A percentile compares a stretch with the other conserved stretches of the same genome.
Conservation (phyloP, 2,888 invertebrate genomes). For the Phania funesta region DNA sequence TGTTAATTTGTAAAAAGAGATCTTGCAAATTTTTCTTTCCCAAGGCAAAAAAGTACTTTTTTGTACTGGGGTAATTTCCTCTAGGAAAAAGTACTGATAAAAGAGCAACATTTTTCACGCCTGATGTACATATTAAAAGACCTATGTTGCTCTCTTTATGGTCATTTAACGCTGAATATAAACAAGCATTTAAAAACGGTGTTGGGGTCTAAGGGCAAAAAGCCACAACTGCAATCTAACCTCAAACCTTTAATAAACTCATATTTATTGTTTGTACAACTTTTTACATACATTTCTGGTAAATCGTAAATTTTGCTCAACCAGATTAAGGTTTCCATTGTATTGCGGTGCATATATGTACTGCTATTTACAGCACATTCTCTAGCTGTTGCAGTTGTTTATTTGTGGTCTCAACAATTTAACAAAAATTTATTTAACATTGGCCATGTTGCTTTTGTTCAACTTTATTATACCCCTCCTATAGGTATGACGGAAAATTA, state of each 20-base stretch:
- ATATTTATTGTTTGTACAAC: constrained; percentile 63
- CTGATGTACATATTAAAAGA: constrained; percentile 25
- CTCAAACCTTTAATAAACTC: constrained; percentile 62
- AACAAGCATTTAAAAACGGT: constrained; percentile 12
- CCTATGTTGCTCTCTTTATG: neutral
- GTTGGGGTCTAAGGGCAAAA: neutral
- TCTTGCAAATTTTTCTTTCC: too few species aligned
- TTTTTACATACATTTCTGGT: constrained; percentile 56
- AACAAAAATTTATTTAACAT: constrained; percentile 61
- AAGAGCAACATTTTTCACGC: constrained; percentile 9
- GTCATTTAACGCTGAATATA: constrained; percentile 29
- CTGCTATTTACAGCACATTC: constrained; percentile 14
- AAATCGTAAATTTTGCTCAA: constrained; percentile 62
- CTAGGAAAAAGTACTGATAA: neutral
- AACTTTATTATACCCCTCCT: constrained; percentile 30
- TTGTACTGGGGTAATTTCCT: too few species aligned
- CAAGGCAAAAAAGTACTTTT: too few species aligned
- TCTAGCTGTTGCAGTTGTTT: constrained; percentile 56
- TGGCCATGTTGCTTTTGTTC: constrained; percentile 43
- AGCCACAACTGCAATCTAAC: constrained; percentile 29
- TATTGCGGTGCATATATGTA: constrained; percentile 32
- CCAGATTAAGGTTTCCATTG: constrained; percentile 62
- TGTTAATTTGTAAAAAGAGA: too few species aligned
- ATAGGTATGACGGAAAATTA: neutral
- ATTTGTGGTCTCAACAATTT: constrained; percentile 66